Conservation (phyloP, 92 coral and sea anemone species). For the Parazoanthus swiftii region DNA sequence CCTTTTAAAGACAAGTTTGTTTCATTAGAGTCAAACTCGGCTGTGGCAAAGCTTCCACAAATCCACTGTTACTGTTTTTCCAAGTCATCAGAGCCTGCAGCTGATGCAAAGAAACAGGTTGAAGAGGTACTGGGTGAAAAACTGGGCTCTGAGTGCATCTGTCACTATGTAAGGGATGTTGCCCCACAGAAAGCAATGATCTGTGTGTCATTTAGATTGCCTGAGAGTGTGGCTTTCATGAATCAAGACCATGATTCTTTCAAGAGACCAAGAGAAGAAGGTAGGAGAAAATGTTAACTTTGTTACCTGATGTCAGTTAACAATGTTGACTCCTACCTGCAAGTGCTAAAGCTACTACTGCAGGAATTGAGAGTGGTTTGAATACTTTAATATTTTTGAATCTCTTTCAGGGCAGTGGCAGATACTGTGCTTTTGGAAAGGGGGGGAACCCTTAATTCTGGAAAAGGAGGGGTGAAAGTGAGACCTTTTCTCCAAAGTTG, state of each 20-base stretch:
- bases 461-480: no score
- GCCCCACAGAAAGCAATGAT: constrained; percentile 97
- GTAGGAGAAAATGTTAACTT: constrained; percentile 32
- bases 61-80: constrained; percentile 98
- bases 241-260: neutral
- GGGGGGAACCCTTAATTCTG: no score
- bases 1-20: constrained; percentile 43
- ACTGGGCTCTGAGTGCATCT: constrained; percentile 52
- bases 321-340: no score
- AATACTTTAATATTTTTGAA: no score
- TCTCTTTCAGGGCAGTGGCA: no score
- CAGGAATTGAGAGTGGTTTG: no score
- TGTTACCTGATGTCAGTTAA: no score
- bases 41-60: constrained; percentile 57
- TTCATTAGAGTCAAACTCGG: neutral
- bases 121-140: constrained; percentile 63
- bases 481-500: no score
- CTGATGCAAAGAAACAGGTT: constrained; percentile 77
- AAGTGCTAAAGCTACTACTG: no score
- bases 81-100: constrained; percentile 69
- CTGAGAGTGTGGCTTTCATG: constrained; percentile 62
- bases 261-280: constrained; percentile 59
- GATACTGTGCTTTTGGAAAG: no score
- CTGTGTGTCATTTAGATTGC: constrained; percentile 88
- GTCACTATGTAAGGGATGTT: constrained; percentile 86